Percentiles rank a stretch among this genome's conserved stretches.
phyloP scores from a whole-genome alignment of 2,797 vertebrate genomes.

The Tragelaphus oryx region DNA sequence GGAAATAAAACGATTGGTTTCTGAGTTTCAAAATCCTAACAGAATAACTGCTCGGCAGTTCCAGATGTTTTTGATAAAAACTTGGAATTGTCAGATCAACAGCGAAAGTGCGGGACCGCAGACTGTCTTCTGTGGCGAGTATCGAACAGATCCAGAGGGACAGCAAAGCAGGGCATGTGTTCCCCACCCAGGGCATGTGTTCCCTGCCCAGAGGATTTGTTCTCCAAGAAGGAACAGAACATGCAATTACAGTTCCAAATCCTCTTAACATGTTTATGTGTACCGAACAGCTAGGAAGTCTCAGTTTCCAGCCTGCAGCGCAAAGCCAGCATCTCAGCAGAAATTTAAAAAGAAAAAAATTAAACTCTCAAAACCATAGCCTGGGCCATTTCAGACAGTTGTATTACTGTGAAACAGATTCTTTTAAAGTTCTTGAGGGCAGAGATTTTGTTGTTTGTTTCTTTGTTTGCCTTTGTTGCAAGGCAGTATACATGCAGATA shows the following conservation, averaged over 20 bases:
- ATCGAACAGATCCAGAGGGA: neutral
- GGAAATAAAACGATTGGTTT: conserved; percentile 78
- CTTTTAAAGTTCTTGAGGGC: conserved; percentile 35
- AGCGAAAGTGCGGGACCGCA: conserved; percentile 61
- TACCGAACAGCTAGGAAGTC: conserved; percentile 16
- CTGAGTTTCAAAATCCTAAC: conserved; percentile 75
- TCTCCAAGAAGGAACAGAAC: conserved; percentile 12
- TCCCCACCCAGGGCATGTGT: neutral
- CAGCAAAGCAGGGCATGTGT: neutral
- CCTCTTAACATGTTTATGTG: neutral
- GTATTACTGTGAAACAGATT: neutral
- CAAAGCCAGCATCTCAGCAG: neutral
- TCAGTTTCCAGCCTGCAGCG: conserved; percentile 17
- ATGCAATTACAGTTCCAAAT: neutral
- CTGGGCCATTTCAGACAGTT: neutral
- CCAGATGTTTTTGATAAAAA: conserved; percentile 84
- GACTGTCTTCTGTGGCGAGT: conserved; percentile 35
- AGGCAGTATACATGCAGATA: neutral
- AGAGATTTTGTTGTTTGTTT: neutral
- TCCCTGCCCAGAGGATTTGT: neutral
- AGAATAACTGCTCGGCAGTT: conserved; percentile 67
- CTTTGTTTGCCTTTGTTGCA: neutral
- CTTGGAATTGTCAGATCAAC: conserved; percentile 80
- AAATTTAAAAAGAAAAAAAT: neutral
- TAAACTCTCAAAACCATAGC: neutral